Evolutionary conservation across 2,797 vertebrate genomes (phyloP).

Genomic region (Spondyliosoma cantharus): DNA sequence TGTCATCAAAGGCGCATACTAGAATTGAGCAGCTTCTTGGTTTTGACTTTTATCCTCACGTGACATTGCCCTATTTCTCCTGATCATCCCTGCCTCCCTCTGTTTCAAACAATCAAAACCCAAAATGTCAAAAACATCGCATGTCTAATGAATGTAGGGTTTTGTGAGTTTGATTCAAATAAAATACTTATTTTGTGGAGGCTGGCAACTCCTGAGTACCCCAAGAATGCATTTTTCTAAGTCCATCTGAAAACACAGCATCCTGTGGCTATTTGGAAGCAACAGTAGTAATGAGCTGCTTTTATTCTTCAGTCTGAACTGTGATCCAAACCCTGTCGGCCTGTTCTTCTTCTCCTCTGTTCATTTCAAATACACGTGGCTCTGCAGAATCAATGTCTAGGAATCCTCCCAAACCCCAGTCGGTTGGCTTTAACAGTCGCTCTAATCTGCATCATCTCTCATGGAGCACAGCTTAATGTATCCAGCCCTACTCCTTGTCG

Average conservation of each 20-base stretch:
- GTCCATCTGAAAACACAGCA: slow-evolving; percentile 10
- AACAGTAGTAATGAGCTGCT: slow-evolving; percentile 2
- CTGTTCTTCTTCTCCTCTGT: background rate
- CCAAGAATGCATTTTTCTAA: slow-evolving; percentile 18
- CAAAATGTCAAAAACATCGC: slow-evolving; percentile 6
- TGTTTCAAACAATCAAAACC: background rate
- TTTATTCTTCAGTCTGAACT: slow-evolving; percentile 19
- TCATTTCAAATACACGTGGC: slow-evolving; percentile 39
- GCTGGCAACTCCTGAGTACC: background rate
- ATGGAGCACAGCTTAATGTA: slow-evolving; percentile 18
- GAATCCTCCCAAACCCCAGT: slow-evolving; percentile 57
- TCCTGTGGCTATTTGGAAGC: slow-evolving; percentile 19
- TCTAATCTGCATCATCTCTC: background rate
- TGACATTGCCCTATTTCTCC: background rate
- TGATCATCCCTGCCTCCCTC: background rate
- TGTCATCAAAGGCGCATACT: background rate
- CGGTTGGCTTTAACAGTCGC: slow-evolving; percentile 17
- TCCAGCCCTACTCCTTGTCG: background rate
- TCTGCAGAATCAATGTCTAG: slow-evolving; percentile 37
- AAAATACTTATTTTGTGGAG: slow-evolving; percentile 27
- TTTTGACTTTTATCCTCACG: slow-evolving; percentile 13
- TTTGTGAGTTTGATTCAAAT: slow-evolving; percentile 8
- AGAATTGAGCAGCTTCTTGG: slow-evolving; percentile 2
- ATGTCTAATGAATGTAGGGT: background rate
- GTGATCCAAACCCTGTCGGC: slow-evolving; percentile 24